These are phyloP conservation scores for Amphiura filiformis DNA, from an alignment of 35 echinoderm and acorn worm genomes.

Conservation along the genomic window DNA sequence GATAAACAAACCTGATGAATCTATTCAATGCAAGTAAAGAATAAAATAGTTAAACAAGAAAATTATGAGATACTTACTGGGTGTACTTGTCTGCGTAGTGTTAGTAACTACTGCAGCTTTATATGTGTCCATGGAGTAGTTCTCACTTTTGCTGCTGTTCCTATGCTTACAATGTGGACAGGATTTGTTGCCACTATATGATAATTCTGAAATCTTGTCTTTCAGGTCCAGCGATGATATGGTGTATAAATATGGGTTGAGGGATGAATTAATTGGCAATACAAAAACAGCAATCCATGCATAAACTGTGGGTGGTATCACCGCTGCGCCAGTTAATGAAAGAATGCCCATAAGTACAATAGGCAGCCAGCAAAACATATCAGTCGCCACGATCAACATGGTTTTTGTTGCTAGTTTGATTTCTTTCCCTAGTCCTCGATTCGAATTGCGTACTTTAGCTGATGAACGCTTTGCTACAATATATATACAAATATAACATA, in stretches of 20 bases:
- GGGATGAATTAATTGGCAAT: conserved; percentile 61
- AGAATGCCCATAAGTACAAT: conserved; percentile 61
- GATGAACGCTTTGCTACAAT: neutral
- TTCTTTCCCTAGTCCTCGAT: neutral
- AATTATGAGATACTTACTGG: neutral
- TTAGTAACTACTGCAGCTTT: neutral
- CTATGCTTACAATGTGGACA: neutral
- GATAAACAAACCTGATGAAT: no score
- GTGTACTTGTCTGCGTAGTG: neutral
- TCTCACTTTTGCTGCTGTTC: neutral
- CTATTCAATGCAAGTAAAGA: no score
- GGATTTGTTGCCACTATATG: neutral
- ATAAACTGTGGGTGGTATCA: conserved; percentile 54
- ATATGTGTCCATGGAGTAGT: neutral
- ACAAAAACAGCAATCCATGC: conserved; percentile 78
- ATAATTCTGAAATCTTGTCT: neutral
- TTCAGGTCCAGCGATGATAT: conserved; percentile 37
- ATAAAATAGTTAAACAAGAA: no score
- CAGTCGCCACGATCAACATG: conserved; percentile 46
- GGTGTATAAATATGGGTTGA: conserved; percentile 78
- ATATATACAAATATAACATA: conserved; percentile 34
- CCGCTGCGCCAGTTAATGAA: conserved; percentile 16
- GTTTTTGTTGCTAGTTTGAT: conserved; percentile 41
- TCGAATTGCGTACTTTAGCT: neutral
- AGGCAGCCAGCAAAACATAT: conserved; percentile 69